Evolutionary conservation across 2,888 invertebrate species (phyloP).

Genomic region (Pseudococcus viburni): DNA sequence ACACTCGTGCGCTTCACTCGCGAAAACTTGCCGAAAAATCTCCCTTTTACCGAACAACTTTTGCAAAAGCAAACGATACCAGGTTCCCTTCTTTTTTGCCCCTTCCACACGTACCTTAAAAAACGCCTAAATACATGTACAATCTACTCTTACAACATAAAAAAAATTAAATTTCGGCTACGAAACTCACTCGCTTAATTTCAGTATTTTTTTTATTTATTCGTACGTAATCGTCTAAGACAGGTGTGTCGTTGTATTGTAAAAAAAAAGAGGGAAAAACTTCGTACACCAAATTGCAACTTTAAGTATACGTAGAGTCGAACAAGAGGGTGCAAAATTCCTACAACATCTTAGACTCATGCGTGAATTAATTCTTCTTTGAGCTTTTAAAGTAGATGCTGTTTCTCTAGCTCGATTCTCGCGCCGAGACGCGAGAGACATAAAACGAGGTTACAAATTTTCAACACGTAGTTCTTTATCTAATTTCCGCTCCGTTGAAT

Average conservation of each 20-base stretch:
- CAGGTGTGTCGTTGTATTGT: background rate
- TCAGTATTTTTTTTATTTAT: background rate
- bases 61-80: background rate
- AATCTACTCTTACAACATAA: background rate
- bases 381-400: background rate
- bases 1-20: background rate
- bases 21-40: conserved; percentile 4
- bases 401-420: background rate
- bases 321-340: background rate
- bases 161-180: background rate
- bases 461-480: conserved; percentile 47
- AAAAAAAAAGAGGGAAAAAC: background rate
- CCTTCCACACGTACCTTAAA: background rate
- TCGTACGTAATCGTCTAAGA: background rate
- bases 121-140: background rate
- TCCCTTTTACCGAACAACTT: background rate
- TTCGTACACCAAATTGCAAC: background rate
- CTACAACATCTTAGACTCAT: background rate
- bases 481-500: conserved; percentile 44
- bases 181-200: conserved; percentile 14
- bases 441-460: conserved; percentile 36
- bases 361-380: conserved; percentile 39
- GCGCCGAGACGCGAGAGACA: background rate
- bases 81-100: background rate
- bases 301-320: background rate